Conservation (phyloP, 2,113 vertebrate species). For the Oncorhynchus tshawytscha region DNA sequence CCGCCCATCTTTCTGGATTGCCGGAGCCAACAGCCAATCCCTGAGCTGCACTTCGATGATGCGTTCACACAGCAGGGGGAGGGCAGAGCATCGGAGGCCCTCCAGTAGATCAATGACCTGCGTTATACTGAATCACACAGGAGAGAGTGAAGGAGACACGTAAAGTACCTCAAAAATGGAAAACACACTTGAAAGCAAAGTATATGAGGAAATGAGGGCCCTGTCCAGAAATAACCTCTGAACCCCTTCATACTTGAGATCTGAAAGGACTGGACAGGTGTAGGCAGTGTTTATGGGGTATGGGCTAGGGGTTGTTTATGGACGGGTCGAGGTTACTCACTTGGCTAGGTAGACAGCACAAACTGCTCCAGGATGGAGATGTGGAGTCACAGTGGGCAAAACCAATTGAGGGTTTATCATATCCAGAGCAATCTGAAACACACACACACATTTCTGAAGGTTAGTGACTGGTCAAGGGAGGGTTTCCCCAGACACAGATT, state of each 20-base stretch:
- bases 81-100: slow-evolving; percentile 69
- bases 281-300: background rate
- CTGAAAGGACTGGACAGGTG: too few species aligned
- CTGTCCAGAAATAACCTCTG: background rate
- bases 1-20: slow-evolving; percentile 73
- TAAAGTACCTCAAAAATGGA: too few species aligned
- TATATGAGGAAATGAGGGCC: too few species aligned
- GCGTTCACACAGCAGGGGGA: slow-evolving; percentile 82
- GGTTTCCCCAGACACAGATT: too few species aligned
- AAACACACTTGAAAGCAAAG: background rate
- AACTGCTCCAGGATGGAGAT: slow-evolving; percentile 82
- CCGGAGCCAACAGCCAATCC: slow-evolving; percentile 82
- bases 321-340: slow-evolving; percentile 70
- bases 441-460: background rate
- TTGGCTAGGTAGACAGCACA: slow-evolving; percentile 88
- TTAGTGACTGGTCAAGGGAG: too few species aligned
- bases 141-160: too few species aligned
- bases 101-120: slow-evolving; percentile 88
- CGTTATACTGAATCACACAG: slow-evolving; percentile 75
- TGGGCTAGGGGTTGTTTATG: background rate
- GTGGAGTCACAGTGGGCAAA: slow-evolving; percentile 71
- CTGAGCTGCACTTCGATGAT: slow-evolving; percentile 80
- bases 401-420: slow-evolving; percentile 82
- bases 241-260: too few species aligned
- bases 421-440: slow-evolving; percentile 81